Evolutionary conservation across 2,113 vertebrate genomes (phyloP).

Genomic region (Takifugu bimaculatus): DNA sequence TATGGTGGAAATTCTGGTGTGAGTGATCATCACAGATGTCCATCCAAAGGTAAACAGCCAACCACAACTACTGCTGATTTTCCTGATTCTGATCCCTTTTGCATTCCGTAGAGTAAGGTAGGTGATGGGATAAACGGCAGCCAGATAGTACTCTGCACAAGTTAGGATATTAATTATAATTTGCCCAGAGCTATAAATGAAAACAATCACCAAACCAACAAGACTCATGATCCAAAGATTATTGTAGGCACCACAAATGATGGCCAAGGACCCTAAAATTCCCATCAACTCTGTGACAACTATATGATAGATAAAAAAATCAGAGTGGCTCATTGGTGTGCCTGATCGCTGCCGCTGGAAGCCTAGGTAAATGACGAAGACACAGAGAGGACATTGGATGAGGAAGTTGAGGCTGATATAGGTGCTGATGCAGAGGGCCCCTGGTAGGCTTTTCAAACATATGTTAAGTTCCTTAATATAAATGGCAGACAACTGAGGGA

Average conservation of each 20-base stretch:
- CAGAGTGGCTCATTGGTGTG: not conserved
- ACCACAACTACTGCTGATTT: not conserved
- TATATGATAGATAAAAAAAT: slow-evolving; percentile 21
- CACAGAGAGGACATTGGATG: slow-evolving; percentile 10
- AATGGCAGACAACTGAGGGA: not conserved
- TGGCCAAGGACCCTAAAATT: not conserved
- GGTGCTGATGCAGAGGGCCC: not conserved
- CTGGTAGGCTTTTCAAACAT: not conserved
- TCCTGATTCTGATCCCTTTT: slow-evolving; percentile 1
- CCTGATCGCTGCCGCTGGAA: not conserved
- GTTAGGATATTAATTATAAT: slow-evolving; percentile 1
- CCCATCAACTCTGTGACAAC: not conserved
- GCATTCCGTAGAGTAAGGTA: slow-evolving; percentile 8
- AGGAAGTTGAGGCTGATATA: not conserved
- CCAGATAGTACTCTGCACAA: slow-evolving; percentile 35
- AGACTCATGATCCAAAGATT: rapidly evolving
- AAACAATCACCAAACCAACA: not conserved
- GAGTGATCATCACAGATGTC: rapidly evolving
- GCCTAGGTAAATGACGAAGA: slow-evolving; percentile 9
- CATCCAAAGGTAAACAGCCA: not conserved
- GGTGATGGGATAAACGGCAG: slow-evolving; percentile 24
- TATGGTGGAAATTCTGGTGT: rapidly evolving
- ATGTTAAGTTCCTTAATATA: not conserved
- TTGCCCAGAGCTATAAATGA: rapidly evolving
- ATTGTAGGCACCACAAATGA: rapidly evolving